These are phyloP conservation scores for Halisarca cf. caerulea DNA, from an alignment of 37 sponge, comb jelly and placozoan genomes.

Conservation along the genomic window DNA sequence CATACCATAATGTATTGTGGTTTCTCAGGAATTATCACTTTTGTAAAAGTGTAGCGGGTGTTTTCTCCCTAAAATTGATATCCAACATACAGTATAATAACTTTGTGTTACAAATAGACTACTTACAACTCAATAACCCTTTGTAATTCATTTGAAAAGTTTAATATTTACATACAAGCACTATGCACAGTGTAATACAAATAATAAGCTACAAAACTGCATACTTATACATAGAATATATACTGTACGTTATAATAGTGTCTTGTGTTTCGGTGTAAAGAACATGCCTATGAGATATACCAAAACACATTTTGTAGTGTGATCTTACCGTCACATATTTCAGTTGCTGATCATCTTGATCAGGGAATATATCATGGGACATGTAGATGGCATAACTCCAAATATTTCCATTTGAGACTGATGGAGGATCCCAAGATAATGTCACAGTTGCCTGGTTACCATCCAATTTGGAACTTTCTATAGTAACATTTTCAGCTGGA, in stretches of 20 bases:
- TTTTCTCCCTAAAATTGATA: neutral
- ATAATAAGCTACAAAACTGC: too few species aligned
- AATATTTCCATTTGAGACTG: neutral
- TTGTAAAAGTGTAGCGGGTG: neutral
- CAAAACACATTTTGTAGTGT: too few species aligned
- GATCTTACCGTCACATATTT: neutral
- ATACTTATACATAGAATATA: too few species aligned
- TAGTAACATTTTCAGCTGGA: constrained; percentile 18
- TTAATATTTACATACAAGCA: neutral
- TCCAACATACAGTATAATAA: neutral
- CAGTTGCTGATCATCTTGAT: neutral
- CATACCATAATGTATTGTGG: constrained; percentile 17
- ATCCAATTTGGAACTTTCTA: neutral
- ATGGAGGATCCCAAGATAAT: constrained; percentile 3
- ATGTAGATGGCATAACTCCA: constrained; percentile 10
- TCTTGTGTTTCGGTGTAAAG: too few species aligned
- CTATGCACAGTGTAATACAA: too few species aligned
- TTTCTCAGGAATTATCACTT: constrained; percentile 10
- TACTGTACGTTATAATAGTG: too few species aligned
- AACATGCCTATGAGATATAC: too few species aligned
- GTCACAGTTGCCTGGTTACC: neutral
- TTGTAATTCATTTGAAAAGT: neutral
- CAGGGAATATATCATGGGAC: neutral
- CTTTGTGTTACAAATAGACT: neutral
- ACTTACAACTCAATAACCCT: neutral